A percentile compares a stretch with the other conserved stretches of the same genome.
These are phyloP conservation scores for Dysmachus trigonus DNA, from an alignment of 2,888 invertebrate genomes.

Conservation along the genomic window DNA sequence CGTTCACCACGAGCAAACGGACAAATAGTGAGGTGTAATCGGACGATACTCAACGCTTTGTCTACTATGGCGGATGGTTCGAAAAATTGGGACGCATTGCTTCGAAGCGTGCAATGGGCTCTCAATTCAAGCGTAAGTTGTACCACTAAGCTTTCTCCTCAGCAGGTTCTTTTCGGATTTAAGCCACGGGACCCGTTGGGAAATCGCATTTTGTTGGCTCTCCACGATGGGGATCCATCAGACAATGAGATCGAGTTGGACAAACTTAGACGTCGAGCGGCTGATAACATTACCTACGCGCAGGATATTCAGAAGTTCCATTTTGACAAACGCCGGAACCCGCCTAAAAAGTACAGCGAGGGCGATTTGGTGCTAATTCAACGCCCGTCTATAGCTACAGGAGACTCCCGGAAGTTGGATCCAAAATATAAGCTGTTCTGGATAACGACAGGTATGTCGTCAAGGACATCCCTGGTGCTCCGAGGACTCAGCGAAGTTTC, in stretches of 20 bases:
- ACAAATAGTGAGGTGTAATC: neutral
- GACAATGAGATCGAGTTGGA: too few species aligned
- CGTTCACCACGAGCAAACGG: slow-evolving; percentile 13
- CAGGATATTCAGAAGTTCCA: neutral
- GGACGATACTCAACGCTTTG: neutral
- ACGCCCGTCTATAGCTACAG: too few species aligned
- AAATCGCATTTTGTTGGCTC: neutral
- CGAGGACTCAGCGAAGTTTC: neutral
- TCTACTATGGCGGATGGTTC: neutral
- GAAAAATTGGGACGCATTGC: neutral
- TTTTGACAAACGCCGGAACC: neutral
- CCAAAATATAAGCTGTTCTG: neutral
- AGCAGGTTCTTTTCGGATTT: neutral
- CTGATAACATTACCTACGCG: neutral
- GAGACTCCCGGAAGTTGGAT: too few species aligned
- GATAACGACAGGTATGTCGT: neutral
- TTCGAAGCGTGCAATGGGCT: neutral
- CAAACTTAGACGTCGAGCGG: neutral
- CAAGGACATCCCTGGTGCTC: neutral
- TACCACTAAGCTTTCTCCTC: neutral
- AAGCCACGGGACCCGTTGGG: too few species aligned
- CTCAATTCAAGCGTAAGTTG: neutral
- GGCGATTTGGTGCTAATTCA: too few species aligned
- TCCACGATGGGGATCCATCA: neutral
- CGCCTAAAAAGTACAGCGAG: too few species aligned